Percentiles rank a stretch among this genome's conserved stretches.
These are phyloP conservation scores for Peromyscus aztecus DNA, from an alignment of 2,797 vertebrate genomes.

Conservation along the genomic window DNA sequence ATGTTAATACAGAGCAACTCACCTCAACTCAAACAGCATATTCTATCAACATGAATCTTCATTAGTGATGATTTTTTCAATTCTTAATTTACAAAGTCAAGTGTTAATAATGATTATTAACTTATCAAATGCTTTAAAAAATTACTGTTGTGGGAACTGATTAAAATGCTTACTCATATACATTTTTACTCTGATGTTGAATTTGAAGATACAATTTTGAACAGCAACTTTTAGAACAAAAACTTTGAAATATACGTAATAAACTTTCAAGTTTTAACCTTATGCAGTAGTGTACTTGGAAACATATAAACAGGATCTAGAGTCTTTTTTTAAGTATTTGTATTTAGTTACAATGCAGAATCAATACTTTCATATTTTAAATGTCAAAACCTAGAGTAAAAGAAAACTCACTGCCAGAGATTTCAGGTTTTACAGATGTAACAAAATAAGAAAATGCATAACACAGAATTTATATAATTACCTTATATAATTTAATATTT, in stretches of 20 bases:
- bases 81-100: conserved; percentile 14
- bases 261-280: conserved; percentile 10
- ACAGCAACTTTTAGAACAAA: conserved; percentile 7
- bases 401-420: background rate
- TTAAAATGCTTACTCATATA: background rate
- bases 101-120: conserved; percentile 3
- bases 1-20: conserved; percentile 25
- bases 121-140: background rate
- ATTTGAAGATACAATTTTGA: conserved; percentile 13
- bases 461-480: background rate
- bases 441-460: background rate
- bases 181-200: background rate
- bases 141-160: background rate
- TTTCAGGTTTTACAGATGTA: background rate
- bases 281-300: background rate
- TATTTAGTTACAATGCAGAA: conserved; percentile 3
- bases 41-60: background rate
- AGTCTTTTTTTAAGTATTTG: background rate
- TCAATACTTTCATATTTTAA: background rate
- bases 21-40: background rate
- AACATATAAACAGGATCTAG: background rate
- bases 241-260: background rate
- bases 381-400: conserved; percentile 16
- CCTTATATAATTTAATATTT: background rate
- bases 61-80: background rate